A percentile compares a stretch with the other conserved stretches of the same genome.
Conservation (phyloP, 2,113 vertebrate genomes). For the Henicopernis longicauda region DNA sequence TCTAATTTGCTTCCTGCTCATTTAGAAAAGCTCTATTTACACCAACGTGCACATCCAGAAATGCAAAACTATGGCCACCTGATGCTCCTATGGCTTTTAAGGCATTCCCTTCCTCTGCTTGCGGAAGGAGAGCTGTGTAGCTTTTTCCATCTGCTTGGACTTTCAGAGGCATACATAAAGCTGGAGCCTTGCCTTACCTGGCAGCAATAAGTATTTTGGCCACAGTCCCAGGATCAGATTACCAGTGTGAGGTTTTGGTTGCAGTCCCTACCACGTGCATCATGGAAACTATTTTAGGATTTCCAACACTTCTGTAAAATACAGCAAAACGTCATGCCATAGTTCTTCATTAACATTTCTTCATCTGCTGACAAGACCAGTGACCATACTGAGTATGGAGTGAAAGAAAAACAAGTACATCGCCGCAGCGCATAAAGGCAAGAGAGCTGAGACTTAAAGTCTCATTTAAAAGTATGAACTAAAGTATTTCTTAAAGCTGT, state of each 20-base stretch:
- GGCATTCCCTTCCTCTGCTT: neutral
- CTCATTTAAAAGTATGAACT: neutral
- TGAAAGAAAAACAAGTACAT: neutral
- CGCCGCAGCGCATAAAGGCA: neutral
- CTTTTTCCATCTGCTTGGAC: neutral
- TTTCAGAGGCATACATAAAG: neutral
- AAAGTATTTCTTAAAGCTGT: neutral
- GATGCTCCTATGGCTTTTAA: neutral
- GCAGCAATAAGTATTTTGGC: neutral
- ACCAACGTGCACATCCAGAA: neutral
- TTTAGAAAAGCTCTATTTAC: neutral
- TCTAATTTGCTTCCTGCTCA: neutral
- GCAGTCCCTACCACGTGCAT: neutral
- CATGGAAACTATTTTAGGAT: neutral
- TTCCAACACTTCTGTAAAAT: neutral
- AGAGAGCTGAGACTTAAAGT: neutral
- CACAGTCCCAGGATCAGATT: neutral
- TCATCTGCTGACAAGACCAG: neutral
- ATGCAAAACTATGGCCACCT: neutral
- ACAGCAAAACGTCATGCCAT: neutral
- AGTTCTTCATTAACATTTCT: neutral
- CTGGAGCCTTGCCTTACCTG: neutral
- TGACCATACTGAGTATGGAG: neutral
- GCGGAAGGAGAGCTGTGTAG: neutral
- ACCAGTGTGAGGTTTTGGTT: neutral